Evolutionary conservation across 2,797 vertebrate species (phyloP).

Genomic region (Triplophysa yarkandensis): DNA sequence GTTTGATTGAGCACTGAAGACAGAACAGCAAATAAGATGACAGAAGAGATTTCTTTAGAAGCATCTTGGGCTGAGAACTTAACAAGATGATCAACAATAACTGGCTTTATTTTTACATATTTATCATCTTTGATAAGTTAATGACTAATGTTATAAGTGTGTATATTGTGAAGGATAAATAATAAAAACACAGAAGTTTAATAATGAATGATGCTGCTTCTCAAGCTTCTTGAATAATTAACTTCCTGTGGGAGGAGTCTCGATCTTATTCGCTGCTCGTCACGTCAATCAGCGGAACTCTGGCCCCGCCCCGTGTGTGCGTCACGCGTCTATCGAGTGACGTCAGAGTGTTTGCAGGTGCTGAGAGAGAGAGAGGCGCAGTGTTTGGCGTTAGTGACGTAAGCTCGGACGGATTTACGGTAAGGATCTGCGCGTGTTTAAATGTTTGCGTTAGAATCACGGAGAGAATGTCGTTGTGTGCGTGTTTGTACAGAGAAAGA

Average conservation of each 20-base stretch:
- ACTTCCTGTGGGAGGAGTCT: constrained; percentile 31
- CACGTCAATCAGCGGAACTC: constrained; percentile 48
- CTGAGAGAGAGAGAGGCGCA: constrained; percentile 69
- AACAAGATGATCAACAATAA: too few relatives aligned
- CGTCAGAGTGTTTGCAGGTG: constrained; percentile 69
- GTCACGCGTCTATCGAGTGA: constrained; percentile 60
- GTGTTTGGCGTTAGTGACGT: constrained; percentile 68
- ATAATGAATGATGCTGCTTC: constrained; percentile 64
- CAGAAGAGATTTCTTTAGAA: too few relatives aligned
- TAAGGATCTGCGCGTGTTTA: constrained; percentile 55
- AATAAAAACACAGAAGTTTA: constrained; percentile 69
- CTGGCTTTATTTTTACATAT: too few relatives aligned
- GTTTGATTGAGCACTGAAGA: too few relatives aligned
- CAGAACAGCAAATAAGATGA: too few relatives aligned
- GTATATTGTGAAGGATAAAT: too few relatives aligned
- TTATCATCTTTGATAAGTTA: too few relatives aligned
- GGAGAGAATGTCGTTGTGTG: too few relatives aligned
- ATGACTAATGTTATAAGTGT: too few relatives aligned
- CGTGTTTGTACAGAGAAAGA: background rate
- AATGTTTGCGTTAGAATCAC: constrained; percentile 4
- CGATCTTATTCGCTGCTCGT: constrained; percentile 50
- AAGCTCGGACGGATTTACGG: constrained; percentile 73
- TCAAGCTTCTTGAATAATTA: constrained; percentile 56
- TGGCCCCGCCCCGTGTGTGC: constrained; percentile 57
- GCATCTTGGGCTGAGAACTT: too few relatives aligned